phyloP scores from a whole-genome alignment of 2,113 vertebrate species.

The Nerophis ophidion region DNA sequence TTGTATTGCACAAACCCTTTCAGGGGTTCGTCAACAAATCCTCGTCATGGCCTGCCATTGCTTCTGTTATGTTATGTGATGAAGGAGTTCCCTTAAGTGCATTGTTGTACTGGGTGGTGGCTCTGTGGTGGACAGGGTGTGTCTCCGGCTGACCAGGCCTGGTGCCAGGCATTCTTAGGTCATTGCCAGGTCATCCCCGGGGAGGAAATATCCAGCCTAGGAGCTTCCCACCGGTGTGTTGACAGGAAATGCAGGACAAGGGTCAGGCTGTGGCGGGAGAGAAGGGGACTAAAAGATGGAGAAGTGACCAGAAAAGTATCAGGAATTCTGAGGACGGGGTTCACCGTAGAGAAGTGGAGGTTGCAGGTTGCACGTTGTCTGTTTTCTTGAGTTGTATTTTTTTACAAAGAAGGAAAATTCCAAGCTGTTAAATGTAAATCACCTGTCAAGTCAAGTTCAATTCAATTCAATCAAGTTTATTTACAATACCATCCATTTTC shows the following conservation, averaged over 20 bases:
- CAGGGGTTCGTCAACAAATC: constrained; percentile 32
- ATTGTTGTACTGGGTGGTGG: constrained; percentile 63
- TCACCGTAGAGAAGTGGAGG: constrained; percentile 39
- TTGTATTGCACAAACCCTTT: constrained; percentile 10
- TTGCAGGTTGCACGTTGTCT: constrained; percentile 55
- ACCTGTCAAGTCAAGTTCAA: constrained; percentile 4
- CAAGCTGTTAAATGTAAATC: constrained; percentile 1
- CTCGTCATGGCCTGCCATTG: constrained; percentile 18
- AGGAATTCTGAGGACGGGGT: constrained; percentile 40
- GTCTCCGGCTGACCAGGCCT: constrained; percentile 57
- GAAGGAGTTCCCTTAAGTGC: constrained; percentile 58
- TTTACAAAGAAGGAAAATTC: neutral
- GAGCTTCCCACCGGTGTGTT: constrained; percentile 76
- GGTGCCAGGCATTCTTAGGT: constrained; percentile 71
- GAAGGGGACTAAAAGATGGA: constrained; percentile 22
- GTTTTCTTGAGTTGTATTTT: constrained; percentile 39
- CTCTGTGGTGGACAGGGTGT: constrained; percentile 67
- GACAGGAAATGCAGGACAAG: constrained; percentile 91
- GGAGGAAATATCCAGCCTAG: constrained; percentile 79
- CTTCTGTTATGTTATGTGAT: constrained; percentile 49
- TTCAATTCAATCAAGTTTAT: too few relatives aligned
- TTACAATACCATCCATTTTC: too few relatives aligned
- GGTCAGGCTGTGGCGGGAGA: constrained; percentile 46
- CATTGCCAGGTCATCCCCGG: constrained; percentile 82
- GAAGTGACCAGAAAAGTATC: constrained; percentile 52